Evolutionary conservation across 2,888 invertebrate species (phyloP), one percentile per base, ranked within the genome.

Genomic region (Cerceris rybyensis): DNA sequence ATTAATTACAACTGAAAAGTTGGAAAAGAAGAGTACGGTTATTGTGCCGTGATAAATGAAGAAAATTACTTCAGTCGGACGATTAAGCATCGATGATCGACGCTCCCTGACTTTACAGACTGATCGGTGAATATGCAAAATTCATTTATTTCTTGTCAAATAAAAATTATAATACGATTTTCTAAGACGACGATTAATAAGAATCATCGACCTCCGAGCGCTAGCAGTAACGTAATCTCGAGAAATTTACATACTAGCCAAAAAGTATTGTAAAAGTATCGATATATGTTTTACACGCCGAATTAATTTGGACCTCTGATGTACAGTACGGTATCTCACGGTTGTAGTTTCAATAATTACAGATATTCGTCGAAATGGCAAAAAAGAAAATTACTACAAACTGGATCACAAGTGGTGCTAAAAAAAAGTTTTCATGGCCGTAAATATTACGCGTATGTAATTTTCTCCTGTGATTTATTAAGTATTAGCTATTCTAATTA

Each of bases 281-380:
- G 55, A 73, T 70, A 39, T 74, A 70, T 55, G 59, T 63, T 46
- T 61, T 78, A 75, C 75, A 72, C 54, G 66, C 58, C 55, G 60
- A 84, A 73, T 72, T 79, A 77, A 80, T 84, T 84, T 84, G 75
- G 75, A 78, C 75, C 73, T 71, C 80, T 72, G 70, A 78, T 70
- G 49, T n/a, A 13, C 57, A 81, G 49, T 58, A 28, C 28, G 28
- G 28, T 28, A 28, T 71, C 65, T 65, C 69, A 72, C 58, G 69
- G 76, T 58, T 42, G 72, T 69, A 54, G 74, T 65, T 67, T 72
- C 17, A 59, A 52, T 64, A 78, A 57, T 13, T 75, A 66, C 65
- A 55, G 73, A 70, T 70, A 76, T 78, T 79, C 72, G 82, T 71
- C 79, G 67, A 76, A 67, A 73, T 71, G 68, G 49, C 70, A 54